Conservation (phyloP, 1,140 invertebrate species). For the Antheraea pernyi region DNA sequence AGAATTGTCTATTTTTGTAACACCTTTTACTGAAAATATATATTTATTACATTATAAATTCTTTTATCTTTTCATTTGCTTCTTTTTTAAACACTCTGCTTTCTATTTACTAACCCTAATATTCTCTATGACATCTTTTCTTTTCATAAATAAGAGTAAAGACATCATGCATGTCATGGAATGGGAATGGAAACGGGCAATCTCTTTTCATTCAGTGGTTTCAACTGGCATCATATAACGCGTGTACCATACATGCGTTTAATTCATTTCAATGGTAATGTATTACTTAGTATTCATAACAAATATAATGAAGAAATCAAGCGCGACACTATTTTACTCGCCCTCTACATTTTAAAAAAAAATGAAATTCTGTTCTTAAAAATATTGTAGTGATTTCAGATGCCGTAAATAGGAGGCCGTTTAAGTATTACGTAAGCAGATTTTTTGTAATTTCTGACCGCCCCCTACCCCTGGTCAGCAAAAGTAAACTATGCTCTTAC, state of each 20-base stretch:
- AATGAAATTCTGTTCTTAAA: too few relatives aligned
- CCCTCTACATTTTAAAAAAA: too few relatives aligned
- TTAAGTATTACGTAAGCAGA: too few relatives aligned
- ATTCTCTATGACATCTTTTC: not conserved
- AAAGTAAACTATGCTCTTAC: too few relatives aligned
- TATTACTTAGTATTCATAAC: too few relatives aligned
- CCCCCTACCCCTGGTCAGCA: too few relatives aligned
- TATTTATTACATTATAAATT: conserved; percentile 39
- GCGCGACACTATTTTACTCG: too few relatives aligned
- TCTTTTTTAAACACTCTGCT: not conserved
- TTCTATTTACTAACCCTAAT: not conserved
- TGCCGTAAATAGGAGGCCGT: too few relatives aligned
- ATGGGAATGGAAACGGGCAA: not conserved
- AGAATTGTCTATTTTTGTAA: conserved; percentile 63
- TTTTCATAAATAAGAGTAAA: not conserved
- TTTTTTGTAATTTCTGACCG: too few relatives aligned
- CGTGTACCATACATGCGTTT: not conserved
- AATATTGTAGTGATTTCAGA: too few relatives aligned
- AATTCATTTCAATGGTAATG: not conserved
- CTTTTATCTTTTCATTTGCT: conserved; percentile 20
- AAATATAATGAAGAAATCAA: too few relatives aligned
- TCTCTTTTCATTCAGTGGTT: conserved; percentile 1
- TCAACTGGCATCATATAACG: not conserved
- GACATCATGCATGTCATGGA: not conserved
- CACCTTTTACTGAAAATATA: conserved; percentile 53